Evolutionary conservation across 2,888 invertebrate species (phyloP).

Genomic region (Syrista parreyssii): DNA sequence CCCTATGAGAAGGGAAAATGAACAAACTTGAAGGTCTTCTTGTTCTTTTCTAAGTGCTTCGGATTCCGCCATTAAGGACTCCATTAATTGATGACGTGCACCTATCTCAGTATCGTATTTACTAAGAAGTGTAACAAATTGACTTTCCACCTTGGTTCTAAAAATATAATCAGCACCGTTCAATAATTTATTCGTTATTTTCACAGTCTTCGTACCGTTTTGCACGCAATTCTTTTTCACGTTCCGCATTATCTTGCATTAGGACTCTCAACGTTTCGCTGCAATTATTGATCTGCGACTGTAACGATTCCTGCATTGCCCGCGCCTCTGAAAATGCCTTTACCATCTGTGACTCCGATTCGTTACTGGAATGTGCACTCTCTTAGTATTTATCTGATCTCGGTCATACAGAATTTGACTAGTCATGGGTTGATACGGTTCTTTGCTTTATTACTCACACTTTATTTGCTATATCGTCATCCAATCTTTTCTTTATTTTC

Average conservation of each 20-base stretch:
- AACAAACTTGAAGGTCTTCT: slow-evolving; percentile 35
- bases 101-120: slow-evolving; percentile 48
- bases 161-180: neutral
- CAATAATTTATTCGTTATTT: neutral
- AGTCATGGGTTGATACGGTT: neutral
- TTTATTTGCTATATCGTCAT: slow-evolving; percentile 19
- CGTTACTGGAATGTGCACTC: neutral
- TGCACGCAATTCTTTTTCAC: slow-evolving; percentile 28
- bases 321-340: slow-evolving; percentile 5
- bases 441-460: slow-evolving; percentile 16
- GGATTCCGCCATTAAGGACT: slow-evolving; percentile 34
- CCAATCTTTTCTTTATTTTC: slow-evolving; percentile 20
- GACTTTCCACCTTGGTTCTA: slow-evolving; percentile 38
- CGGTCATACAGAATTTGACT: neutral
- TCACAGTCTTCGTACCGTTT: slow-evolving; percentile 28
- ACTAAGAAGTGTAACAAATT: slow-evolving; percentile 30
- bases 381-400: neutral
- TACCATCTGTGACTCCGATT: slow-evolving; percentile 24
- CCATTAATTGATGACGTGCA: slow-evolving; percentile 36
- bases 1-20: neutral
- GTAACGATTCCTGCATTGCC: slow-evolving; percentile 13
- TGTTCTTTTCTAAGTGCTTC: slow-evolving; percentile 30
- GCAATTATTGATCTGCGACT: slow-evolving; percentile 21
- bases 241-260: slow-evolving; percentile 14
- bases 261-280: slow-evolving; percentile 12